Evolutionary conservation across 2,113 vertebrate species (phyloP).

Genomic region (Ceuthmochares aereus): DNA sequence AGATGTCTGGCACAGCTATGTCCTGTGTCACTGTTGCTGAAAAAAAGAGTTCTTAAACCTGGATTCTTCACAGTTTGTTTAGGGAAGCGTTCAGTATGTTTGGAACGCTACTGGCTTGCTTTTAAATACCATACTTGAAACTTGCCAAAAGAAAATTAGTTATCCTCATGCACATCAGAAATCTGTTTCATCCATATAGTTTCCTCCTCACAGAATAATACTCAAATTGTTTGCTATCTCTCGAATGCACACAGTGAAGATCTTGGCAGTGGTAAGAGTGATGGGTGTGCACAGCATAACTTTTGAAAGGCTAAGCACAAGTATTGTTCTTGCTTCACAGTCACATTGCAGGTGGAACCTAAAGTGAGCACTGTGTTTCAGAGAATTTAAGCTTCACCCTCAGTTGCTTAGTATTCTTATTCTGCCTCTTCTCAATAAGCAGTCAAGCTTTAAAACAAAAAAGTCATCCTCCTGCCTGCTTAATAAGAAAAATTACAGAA

Average conservation of each 20-base stretch:
- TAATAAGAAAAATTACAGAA: background rate
- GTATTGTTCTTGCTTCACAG: background rate
- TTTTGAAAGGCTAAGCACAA: background rate
- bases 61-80: background rate
- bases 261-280: background rate
- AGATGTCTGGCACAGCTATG: background rate
- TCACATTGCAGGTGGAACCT: background rate
- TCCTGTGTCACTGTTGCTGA: background rate
- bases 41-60: conserved; percentile 19
- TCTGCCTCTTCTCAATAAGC: background rate
- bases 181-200: background rate
- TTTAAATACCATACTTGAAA: conserved; percentile 6
- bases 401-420: background rate
- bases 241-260: background rate
- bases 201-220: background rate
- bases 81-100: background rate
- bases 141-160: background rate
- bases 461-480: background rate
- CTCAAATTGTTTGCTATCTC: background rate
- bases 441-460: background rate
- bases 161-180: background rate
- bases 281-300: background rate
- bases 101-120: conserved; percentile 8
- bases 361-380: background rate
- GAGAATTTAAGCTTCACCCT: background rate